Evolutionary conservation across 2,113 vertebrate genomes (phyloP).

Genomic region (Hirundichthys speculiger): DNA sequence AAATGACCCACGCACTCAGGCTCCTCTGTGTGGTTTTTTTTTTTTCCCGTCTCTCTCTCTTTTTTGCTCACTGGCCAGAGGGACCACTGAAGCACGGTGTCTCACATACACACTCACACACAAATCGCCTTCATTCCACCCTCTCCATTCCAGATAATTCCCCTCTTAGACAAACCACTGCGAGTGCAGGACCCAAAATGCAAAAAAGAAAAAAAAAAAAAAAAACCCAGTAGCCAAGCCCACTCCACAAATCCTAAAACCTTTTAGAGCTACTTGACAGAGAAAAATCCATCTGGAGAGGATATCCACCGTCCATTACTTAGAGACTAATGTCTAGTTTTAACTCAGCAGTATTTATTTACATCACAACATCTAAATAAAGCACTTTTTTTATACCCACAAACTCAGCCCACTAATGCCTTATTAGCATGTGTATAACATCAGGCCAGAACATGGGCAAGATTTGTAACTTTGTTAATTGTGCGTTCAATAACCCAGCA

Average conservation of each 20-base stretch:
- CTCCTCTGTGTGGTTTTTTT: constrained; percentile 46
- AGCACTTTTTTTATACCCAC: constrained; percentile 29
- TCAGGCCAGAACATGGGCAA: constrained; percentile 31
- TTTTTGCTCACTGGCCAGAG: constrained; percentile 54
- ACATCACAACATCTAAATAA: constrained; percentile 68
- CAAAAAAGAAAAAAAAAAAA: constrained; percentile 41
- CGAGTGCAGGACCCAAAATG: constrained; percentile 70
- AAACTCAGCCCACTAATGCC: constrained; percentile 39
- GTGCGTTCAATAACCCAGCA: constrained; percentile 70
- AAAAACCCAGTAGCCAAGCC: constrained; percentile 49
- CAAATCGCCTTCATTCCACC: constrained; percentile 68
- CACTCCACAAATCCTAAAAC: constrained; percentile 78
- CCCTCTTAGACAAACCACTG: constrained; percentile 74
- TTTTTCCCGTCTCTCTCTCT: background rate
- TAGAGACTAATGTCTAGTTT: constrained; percentile 71
- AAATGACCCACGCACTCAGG: constrained; percentile 47
- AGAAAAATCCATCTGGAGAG: constrained; percentile 76
- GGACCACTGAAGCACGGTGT: constrained; percentile 43
- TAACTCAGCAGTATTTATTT: constrained; percentile 70
- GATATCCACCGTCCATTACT: constrained; percentile 74
- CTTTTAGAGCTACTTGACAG: constrained; percentile 81
- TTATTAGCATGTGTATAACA: constrained; percentile 45
- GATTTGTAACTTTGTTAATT: constrained; percentile 73
- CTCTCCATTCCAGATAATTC: constrained; percentile 73
- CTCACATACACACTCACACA: constrained; percentile 46